Evolutionary conservation across 1,140 invertebrate genomes (phyloP).

Genomic region (Metopolophium dirhodum): DNA sequence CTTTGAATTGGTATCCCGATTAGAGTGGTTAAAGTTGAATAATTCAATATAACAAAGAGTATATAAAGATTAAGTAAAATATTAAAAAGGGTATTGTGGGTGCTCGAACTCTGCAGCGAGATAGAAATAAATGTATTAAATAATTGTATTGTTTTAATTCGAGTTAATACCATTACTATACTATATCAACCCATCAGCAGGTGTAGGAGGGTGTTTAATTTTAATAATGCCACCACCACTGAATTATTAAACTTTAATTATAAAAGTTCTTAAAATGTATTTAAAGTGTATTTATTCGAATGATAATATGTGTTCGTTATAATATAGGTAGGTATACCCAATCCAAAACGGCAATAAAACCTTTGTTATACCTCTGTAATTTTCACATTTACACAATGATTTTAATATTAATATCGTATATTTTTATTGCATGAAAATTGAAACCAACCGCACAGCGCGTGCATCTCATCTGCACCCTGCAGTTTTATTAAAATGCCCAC

Average conservation of each 20-base stretch:
- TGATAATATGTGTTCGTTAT: background rate
- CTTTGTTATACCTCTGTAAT: background rate
- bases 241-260: background rate
- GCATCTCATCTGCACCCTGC: background rate
- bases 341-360: background rate
- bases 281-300: background rate
- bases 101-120: background rate
- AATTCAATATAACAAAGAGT: background rate
- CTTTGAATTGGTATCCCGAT: conserved; percentile 1
- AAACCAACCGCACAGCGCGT: background rate
- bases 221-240: background rate
- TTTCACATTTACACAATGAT: background rate
- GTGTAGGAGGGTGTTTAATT: background rate
- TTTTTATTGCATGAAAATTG: background rate
- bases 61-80: conserved; percentile 12
- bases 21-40: background rate
- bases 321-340: background rate
- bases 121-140: background rate
- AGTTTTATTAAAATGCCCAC: background rate
- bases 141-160: background rate
- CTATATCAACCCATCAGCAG: background rate
- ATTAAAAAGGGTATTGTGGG: background rate
- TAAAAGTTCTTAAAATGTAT: background rate
- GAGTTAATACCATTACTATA: background rate
- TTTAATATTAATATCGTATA: too few relatives aligned